Evolutionary conservation across 30 jellyfish, hydroid and myxozoan species (phyloP).

Genomic region (Chironex yamaguchii): DNA sequence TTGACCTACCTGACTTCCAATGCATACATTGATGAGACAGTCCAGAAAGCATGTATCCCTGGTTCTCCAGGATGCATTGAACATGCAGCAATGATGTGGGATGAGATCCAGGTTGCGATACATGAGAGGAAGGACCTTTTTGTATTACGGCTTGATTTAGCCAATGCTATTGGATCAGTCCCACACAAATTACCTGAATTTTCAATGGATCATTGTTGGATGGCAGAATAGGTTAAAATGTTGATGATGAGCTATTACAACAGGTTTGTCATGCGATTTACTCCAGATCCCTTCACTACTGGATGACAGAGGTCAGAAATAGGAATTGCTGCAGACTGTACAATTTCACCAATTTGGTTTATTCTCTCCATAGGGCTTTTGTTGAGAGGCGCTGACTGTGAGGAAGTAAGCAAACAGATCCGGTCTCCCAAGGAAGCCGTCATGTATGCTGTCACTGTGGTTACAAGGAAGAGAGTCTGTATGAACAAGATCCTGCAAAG

Average conservation of each 20-base stretch:
- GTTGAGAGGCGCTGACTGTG: not conserved
- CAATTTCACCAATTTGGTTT: not conserved
- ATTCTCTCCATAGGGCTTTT: not conserved
- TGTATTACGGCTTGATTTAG: not conserved
- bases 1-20: not conserved
- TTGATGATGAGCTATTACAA: not conserved
- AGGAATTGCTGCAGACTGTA: constrained; percentile 3
- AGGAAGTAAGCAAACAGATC: not conserved
- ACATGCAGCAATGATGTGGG: not conserved
- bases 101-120: not conserved
- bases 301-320: not conserved
- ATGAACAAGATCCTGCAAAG: not conserved
- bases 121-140: not conserved
- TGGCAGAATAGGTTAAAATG: not conserved
- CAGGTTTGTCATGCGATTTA: not conserved
- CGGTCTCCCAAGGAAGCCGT: not conserved
- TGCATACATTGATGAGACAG: not conserved
- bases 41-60: not conserved
- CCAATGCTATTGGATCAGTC: constrained; percentile 1
- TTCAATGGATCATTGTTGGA: not conserved
- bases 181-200: not conserved
- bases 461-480: not conserved
- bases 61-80: constrained; percentile 4
- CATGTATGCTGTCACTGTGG: not conserved
- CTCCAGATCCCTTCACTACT: not conserved